A percentile compares a stretch with the other conserved stretches of the same genome.
Evolutionary conservation across 2,797 vertebrate species (phyloP).

Genomic region (Anableps anableps): DNA sequence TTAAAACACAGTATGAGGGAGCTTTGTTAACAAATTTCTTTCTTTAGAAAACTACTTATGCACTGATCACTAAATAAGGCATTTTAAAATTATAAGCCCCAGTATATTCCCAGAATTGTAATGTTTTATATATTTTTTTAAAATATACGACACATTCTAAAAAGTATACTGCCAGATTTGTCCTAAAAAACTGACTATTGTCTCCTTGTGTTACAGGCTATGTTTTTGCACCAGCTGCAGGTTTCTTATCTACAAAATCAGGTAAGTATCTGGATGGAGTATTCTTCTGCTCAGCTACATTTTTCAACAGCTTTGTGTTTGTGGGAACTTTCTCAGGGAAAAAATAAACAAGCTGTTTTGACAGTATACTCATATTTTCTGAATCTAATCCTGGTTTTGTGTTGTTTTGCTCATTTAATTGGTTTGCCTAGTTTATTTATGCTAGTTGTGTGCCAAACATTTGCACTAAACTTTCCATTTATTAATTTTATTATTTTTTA

Average conservation of each 20-base stretch:
- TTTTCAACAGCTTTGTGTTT: neutral
- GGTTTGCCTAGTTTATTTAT: neutral
- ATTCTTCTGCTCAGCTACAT: neutral
- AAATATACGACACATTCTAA: neutral
- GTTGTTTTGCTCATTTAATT: neutral
- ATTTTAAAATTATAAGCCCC: neutral
- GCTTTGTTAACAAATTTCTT: neutral
- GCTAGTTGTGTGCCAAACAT: neutral
- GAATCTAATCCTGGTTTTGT: neutral
- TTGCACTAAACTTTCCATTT: neutral
- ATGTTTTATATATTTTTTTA: neutral
- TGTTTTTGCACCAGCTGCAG: slow-evolving; percentile 88
- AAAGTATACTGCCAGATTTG: neutral
- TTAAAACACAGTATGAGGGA: neutral
- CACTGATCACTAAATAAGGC: neutral
- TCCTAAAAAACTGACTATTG: neutral
- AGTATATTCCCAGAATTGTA: neutral
- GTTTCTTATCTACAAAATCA: slow-evolving; percentile 91
- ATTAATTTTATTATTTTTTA: no score
- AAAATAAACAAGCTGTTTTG: neutral
- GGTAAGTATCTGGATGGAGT: slow-evolving; percentile 65
- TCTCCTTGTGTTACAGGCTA: slow-evolving; percentile 75
- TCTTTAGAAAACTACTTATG: neutral
- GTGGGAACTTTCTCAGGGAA: neutral
- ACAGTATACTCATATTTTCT: neutral